These are phyloP conservation scores for Cyanoderma ruficeps DNA, from an alignment of 2,113 vertebrate species.

Conservation along the genomic window DNA sequence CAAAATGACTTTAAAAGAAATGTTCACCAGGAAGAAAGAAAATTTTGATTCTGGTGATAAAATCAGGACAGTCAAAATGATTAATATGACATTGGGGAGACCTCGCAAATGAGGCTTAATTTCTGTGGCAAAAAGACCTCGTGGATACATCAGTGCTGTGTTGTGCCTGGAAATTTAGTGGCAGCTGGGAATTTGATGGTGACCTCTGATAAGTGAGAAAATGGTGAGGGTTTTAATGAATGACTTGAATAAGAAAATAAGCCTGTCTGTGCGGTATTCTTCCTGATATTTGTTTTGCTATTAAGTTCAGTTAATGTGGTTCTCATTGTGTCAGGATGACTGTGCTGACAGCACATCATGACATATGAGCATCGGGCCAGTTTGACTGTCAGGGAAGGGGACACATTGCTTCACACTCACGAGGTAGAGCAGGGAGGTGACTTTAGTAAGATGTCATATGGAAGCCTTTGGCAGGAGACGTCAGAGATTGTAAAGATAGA, in stretches of 20 bases:
- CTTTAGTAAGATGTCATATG: not conserved
- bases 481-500: constrained; percentile 7
- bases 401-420: not conserved
- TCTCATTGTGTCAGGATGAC: constrained; percentile 21
- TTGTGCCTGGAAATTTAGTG: constrained; percentile 42
- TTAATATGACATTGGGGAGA: constrained; percentile 27
- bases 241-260: constrained; percentile 47
- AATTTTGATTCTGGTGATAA: constrained; percentile 46
- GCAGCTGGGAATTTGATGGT: constrained; percentile 58
- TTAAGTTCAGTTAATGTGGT: not conserved
- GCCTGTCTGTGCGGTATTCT: not conserved
- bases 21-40: constrained; percentile 29
- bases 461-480: not conserved
- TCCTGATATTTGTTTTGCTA: constrained; percentile 40
- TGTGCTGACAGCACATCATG: not conserved
- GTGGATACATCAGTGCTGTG: constrained; percentile 20
- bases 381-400: not conserved
- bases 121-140: constrained; percentile 28
- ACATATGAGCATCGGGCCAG: not conserved
- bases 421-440: not conserved
- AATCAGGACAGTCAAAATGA: constrained; percentile 53
- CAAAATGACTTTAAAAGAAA: constrained; percentile 20
- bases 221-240: constrained; percentile 35
- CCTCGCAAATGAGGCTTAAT: not conserved
- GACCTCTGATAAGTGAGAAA: constrained; percentile 44